Evolutionary conservation across 2,888 invertebrate genomes (phyloP).

Genomic region (Epistrophe eligans): DNA sequence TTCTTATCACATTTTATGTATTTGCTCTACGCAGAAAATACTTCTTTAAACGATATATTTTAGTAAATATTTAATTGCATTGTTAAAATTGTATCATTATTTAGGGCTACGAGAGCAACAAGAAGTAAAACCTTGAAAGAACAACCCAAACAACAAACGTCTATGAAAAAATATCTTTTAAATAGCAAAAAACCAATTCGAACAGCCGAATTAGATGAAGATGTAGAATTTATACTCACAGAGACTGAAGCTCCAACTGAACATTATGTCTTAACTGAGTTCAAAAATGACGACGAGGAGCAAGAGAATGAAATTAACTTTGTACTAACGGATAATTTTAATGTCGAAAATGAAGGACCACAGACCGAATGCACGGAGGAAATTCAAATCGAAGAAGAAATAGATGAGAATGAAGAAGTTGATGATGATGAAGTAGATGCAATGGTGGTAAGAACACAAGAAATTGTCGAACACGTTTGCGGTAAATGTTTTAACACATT

Average conservation of each 20-base stretch:
- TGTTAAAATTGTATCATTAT: not conserved
- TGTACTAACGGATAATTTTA: slow-evolving; percentile 30
- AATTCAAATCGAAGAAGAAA: slow-evolving; percentile 47
- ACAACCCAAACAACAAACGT: not conserved
- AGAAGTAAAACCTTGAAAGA: slow-evolving; percentile 8
- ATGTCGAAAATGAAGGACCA: slow-evolving; percentile 1
- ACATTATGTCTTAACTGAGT: slow-evolving; percentile 60
- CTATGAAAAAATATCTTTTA: slow-evolving; percentile 2
- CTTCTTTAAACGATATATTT: too few relatives aligned
- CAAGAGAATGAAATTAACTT: slow-evolving; percentile 52
- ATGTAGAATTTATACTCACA: not conserved
- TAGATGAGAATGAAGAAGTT: slow-evolving; percentile 10
- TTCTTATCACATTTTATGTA: too few relatives aligned
- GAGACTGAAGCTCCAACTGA: slow-evolving; percentile 34
- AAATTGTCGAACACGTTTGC: slow-evolving; percentile 83
- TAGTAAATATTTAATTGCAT: too few relatives aligned
- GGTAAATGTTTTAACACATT: slow-evolving; percentile 83
- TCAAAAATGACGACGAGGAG: slow-evolving; percentile 43
- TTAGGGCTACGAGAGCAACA: slow-evolving; percentile 33
- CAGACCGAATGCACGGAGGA: slow-evolving; percentile 51
- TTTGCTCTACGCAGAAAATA: too few relatives aligned
- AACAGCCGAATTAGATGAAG: not conserved
- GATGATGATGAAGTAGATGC: slow-evolving; percentile 28
- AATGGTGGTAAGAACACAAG: slow-evolving; percentile 78
- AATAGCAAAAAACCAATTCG: slow-evolving; percentile 19